Conservation (phyloP, 2,113 vertebrate genomes). For the Plecotus auritus region DNA sequence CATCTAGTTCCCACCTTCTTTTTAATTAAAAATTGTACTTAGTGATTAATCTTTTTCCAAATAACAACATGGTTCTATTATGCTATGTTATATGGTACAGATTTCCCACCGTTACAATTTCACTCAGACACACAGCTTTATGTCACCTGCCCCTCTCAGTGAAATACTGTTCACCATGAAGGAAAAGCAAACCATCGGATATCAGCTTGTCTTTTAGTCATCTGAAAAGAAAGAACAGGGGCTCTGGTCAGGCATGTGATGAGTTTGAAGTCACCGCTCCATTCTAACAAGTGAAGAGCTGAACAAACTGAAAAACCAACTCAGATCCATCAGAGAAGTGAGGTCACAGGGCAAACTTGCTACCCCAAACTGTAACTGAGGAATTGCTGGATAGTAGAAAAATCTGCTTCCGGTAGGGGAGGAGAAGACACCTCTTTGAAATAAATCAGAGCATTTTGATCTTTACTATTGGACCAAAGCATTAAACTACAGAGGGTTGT, state of each 20-base stretch:
- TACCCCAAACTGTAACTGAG: neutral
- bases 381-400: neutral
- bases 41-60: conserved; percentile 60
- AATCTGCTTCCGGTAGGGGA: neutral
- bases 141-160: neutral
- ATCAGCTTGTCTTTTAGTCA: conserved; percentile 4
- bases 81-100: neutral
- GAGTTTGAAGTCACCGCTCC: neutral
- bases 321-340: neutral
- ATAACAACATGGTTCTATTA: neutral
- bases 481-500: neutral
- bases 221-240: neutral
- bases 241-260: neutral
- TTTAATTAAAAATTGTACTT: conserved; percentile 71
- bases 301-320: neutral
- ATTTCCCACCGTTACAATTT: conserved; percentile 18
- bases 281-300: neutral
- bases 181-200: neutral
- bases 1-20: conserved; percentile 54
- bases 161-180: neutral
- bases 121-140: neutral
- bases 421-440: neutral
- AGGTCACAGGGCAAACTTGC: neutral
- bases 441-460: neutral
- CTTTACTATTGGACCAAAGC: neutral